These are phyloP conservation scores for Netelia virgata DNA, from an alignment of 2,888 invertebrate genomes.

Conservation along the genomic window DNA sequence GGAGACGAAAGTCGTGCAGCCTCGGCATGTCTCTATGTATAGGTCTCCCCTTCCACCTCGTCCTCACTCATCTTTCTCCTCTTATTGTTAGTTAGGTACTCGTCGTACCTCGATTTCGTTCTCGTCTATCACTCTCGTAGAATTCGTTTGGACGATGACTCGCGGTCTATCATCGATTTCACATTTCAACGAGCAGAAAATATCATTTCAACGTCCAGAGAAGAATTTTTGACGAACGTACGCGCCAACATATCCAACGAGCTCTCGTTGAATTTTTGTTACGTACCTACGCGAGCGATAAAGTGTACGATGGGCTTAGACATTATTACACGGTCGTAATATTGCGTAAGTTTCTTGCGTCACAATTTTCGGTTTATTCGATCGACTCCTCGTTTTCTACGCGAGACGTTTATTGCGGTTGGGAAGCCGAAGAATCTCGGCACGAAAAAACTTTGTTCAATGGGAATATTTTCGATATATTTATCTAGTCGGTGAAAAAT, in stretches of 20 bases:
- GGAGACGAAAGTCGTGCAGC: conserved; percentile 46
- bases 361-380: conserved; percentile 24
- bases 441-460: neutral
- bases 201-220: conserved; percentile 45
- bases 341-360: conserved; percentile 9
- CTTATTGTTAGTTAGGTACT: neutral
- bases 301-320: neutral
- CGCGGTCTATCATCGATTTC: conserved; percentile 62
- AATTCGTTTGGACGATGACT: conserved; percentile 57
- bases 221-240: conserved; percentile 51
- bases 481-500: neutral
- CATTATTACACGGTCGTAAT: neutral
- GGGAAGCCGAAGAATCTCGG: neutral
- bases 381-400: neutral
- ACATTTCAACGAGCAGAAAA: conserved; percentile 61
- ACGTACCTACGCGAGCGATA: neutral
- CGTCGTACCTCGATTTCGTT: conserved; percentile 5
- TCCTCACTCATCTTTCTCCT: conserved; percentile 32
- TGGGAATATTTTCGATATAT: neutral
- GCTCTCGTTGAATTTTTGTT: conserved; percentile 17
- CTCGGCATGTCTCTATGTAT: conserved; percentile 26
- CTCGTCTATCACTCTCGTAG: conserved; percentile 23
- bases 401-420: neutral
- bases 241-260: conserved; percentile 34
- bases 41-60: neutral